Evolutionary conservation across 35 echinoderm and acorn worm genomes (phyloP), one percentile per base, ranked within the genome.

Genomic region (Apostichopus parvimensis): DNA sequence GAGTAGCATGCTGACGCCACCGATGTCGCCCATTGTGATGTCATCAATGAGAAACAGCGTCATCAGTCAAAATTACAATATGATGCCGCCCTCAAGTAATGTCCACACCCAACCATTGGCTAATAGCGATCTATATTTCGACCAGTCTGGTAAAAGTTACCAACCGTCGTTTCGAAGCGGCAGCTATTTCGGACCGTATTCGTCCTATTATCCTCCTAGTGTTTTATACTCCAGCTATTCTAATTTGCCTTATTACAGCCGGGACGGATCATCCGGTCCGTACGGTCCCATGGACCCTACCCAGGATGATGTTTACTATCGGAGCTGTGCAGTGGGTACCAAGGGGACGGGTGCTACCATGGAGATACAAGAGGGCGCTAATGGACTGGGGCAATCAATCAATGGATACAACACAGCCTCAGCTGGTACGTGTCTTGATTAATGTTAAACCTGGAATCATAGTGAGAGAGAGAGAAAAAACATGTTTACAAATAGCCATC

Each of bases 1-100:
- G 10, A 93, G 90, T 54, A 95, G 84, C 57, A 98, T 98, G 95
- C 80, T 98, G 25, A 98, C 96, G 60, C 96, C 96, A 4, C 96
- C 96, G 8, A 95, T 98, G 77, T 98, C 96, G 26, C 96, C 96
- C 5, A 95, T 95, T 13, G 87, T 95, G 1, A 83, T 95, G 55
- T 90, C 92, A n/a, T 83, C 94, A 2, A 93, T 98, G 88, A 71
- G 96, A n/a, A 95, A 78, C 81, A 79, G 86, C 15, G 93, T 92
- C 89, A 95, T 98, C 79, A 98, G 94, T 80, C 96, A 98, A 56
- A 87, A 88, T 53, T 87, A 90, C 14, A 78, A 73, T 26, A 83
- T 92, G 83, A 92, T 88, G 58, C 59, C 96, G 5, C 88, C 64
- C 54, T 80, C 79, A 11, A 77, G 81, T 57, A 83, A 82, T 68